Conservation (phyloP, 1,140 invertebrate species). For the Neuroterus valhalla region DNA sequence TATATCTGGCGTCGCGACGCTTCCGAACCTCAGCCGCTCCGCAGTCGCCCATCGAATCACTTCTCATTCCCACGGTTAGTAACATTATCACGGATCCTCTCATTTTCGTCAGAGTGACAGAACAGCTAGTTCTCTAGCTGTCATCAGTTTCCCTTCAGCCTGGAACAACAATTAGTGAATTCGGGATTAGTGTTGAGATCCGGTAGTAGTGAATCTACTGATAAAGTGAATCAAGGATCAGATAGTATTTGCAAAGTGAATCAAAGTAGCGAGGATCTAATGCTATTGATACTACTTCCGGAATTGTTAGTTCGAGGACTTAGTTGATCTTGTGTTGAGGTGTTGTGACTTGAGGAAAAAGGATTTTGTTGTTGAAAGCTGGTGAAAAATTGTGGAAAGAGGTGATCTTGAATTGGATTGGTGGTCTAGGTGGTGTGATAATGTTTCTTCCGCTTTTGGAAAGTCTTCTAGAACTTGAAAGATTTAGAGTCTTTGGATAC, state of each 20-base stretch:
- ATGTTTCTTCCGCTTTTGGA: too few relatives aligned
- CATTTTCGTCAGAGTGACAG: background rate
- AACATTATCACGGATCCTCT: constrained; percentile 16
- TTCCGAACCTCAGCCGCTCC: constrained; percentile 66
- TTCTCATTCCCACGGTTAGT: constrained; percentile 66
- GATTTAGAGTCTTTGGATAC: too few relatives aligned
- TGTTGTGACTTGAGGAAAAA: background rate
- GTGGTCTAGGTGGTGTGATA: background rate
- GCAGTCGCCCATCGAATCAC: constrained; percentile 66
- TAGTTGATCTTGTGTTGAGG: background rate
- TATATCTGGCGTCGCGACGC: constrained; percentile 69
- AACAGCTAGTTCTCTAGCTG: background rate
- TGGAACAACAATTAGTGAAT: constrained; percentile 1
- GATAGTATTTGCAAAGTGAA: constrained; percentile 1
- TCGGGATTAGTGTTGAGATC: constrained; percentile 2
- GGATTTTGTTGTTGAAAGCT: background rate
- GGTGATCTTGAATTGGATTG: background rate
- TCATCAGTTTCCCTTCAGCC: background rate
- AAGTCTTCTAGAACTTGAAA: too few relatives aligned
- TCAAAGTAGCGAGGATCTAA: too few relatives aligned
- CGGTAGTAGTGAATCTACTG: background rate
- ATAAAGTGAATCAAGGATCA: background rate
- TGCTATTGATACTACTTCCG: background rate
- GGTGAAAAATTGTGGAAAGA: background rate
- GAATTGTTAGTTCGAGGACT: background rate